Base-by-base conservation (phyloP, 1,140 invertebrate species). In the Lordiphosa clarofinis region DNA sequence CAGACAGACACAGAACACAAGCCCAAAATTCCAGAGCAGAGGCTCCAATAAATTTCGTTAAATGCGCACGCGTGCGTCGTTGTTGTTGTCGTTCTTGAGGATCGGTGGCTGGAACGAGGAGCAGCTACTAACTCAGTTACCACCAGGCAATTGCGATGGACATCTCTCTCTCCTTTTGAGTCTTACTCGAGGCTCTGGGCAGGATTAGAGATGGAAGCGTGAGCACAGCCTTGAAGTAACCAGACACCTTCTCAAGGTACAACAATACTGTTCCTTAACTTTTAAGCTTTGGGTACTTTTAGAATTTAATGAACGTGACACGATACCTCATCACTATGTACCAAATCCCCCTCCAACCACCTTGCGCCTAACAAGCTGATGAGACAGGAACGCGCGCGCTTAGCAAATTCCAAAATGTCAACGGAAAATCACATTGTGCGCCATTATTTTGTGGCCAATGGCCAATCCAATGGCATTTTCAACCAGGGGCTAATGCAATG, bases 321-420 rank as follows among this genome's bases (percentile, higher is more conserved):
- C 55, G 61, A 47, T 28, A 28, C 6, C 12, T 7, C 10, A 10
- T 21, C 8, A 11, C 35, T 5, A 8, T 37, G 19, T 12, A 10
- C 24, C 5, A 6, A 31, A 9, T 33, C 36, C 35, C 33, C 8
- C 53, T 50, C 21, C 39, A 52, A 28, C 4, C 3, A 8, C 13
- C 73, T 56, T 56, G 47, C 66, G 71, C 72, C 82, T 78, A 86
- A 86, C 82, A 86, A 86, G 82, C 82, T 86, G 82, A 86, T 86
- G 76, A 87, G 84, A 87, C 82, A 87, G 72, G 70, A 75, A 78
- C 75, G 73, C 75, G 86, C 86, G 86, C 84, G 84, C 75, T 87
- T 86, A 70, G 79, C 69, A 73, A 87, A 87, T 87, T 86, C 86
- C 86, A 67, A 87, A 61, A 86, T 87, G 86, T 87, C 86, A 87